Evolutionary conservation across 2,113 vertebrate genomes (phyloP).

Genomic region (Notiomystis cincta): DNA sequence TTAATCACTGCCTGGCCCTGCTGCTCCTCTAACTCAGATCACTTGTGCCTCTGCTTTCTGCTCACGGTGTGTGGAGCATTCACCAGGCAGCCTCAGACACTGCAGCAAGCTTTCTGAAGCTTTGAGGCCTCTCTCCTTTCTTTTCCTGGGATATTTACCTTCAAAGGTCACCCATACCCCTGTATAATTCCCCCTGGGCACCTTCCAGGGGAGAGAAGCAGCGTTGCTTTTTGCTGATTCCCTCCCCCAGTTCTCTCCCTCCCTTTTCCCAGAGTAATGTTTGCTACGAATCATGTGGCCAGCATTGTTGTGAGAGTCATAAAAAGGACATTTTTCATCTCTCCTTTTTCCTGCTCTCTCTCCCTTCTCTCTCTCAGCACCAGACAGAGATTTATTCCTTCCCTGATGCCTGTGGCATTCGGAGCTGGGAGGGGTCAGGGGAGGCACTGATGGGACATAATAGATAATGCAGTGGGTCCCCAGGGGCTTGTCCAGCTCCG

Average conservation of each 20-base stretch:
- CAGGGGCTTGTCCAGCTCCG: conserved; percentile 84
- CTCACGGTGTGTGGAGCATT: background rate
- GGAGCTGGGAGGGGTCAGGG: conserved; percentile 76
- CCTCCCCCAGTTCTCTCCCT: background rate
- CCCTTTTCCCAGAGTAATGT: background rate
- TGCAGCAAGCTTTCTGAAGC: background rate
- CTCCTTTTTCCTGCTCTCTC: conserved; percentile 58
- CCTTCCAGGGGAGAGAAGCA: background rate
- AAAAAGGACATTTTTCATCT: conserved; percentile 72
- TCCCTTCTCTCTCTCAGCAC: conserved; percentile 62
- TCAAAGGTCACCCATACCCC: conserved; percentile 45
- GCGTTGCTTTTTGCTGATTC: conserved; percentile 26
- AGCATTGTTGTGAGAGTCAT: conserved; percentile 62
- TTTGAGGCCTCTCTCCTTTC: background rate
- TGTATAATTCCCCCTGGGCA: background rate
- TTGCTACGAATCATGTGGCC: conserved; percentile 7
- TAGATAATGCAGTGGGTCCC: conserved; percentile 88
- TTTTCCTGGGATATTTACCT: conserved; percentile 36
- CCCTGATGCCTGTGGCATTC: conserved; percentile 78
- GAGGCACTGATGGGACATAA: conserved; percentile 87
- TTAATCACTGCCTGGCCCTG: background rate
- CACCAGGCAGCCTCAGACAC: background rate
- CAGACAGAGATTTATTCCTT: conserved; percentile 95
- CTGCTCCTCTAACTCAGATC: background rate
- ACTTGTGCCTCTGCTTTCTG: background rate